Conservation (phyloP, 2,888 invertebrate genomes). For the Tenthredo notha region DNA sequence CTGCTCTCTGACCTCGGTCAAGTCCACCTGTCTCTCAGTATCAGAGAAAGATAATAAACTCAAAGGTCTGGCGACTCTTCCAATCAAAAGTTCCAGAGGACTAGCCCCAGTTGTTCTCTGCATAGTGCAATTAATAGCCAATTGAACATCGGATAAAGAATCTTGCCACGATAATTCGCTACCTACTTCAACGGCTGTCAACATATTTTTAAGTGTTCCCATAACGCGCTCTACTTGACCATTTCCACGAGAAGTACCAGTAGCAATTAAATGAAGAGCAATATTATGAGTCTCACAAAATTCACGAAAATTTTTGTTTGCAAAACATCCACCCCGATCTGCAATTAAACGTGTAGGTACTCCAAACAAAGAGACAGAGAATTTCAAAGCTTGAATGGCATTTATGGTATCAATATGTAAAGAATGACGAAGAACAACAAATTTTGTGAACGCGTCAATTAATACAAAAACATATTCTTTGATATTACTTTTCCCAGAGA, state of each 20-base stretch:
- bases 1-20: constrained; percentile 51
- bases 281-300: constrained; percentile 57
- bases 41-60: constrained; percentile 19
- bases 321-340: constrained; percentile 57
- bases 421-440: no score
- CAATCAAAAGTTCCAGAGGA: constrained; percentile 65
- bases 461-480: no score
- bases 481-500: no score
- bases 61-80: constrained; percentile 60
- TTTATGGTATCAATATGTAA: constrained; percentile 22
- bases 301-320: constrained; percentile 57
- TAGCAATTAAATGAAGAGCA: no score
- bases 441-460: no score
- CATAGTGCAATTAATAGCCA: constrained; percentile 65
- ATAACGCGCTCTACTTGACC: constrained; percentile 66
- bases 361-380: constrained; percentile 56
- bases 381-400: constrained; percentile 54
- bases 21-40: constrained; percentile 49
- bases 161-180: constrained; percentile 63
- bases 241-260: constrained; percentile 64
- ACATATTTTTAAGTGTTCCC: constrained; percentile 53
- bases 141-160: constrained; percentile 59
- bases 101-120: constrained; percentile 62
- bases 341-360: constrained; percentile 57
- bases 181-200: neutral